Evolutionary conservation across 2,797 vertebrate species (phyloP), one percentile per base, ranked within the genome.

Genomic region (Pogoniulus pusillus): DNA sequence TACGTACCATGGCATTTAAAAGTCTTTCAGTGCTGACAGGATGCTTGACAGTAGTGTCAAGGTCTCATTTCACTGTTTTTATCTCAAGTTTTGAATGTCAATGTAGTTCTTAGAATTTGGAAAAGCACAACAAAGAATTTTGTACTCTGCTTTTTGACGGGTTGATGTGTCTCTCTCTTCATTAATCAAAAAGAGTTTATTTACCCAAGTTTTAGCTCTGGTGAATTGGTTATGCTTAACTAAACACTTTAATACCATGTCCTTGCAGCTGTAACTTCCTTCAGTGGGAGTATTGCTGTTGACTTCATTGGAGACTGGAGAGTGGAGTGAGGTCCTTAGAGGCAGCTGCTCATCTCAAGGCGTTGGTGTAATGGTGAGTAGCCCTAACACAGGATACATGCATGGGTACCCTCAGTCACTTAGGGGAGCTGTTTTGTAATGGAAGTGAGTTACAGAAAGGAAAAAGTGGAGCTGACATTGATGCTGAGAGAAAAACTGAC

Each of bases 381-480:
- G 34, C 64, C 72, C 5, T 4, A 68, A 16, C 34, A 47, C 47
- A 58, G 80, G 57, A 12, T 45, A 13, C 14, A 1, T 80, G 85
- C 73, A 30, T 22, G 49, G 30, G 29, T 69, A 18, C 18, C 26
- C 66, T 65, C 62, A n/a, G 86, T 73, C 80, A 63, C 89, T 94
- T 85, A 91, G 91, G 77, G 91, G 88, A 93, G 86, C 89, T 95
- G 2, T 95, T 89, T 71, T 88, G 43, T 88, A 88, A 55, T 16
- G 34, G 37, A 87, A 85, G 43, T 9, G 53, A 85, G 43, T 66
- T 80, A 53, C 8, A 58, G 41, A 72, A 87, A 37, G 29, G 17
- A 3, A 70, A 77, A 82, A 85, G n/a, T 6, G 1, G 54, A 85
- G 34, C 47, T 81, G n/a, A 63, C 17, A 2, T 20, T 78, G 34